A percentile compares a stretch with the other conserved stretches of the same genome.
These are phyloP conservation scores for Odontomachus brunneus DNA, from an alignment of 1,140 invertebrate species.

Conservation along the genomic window DNA sequence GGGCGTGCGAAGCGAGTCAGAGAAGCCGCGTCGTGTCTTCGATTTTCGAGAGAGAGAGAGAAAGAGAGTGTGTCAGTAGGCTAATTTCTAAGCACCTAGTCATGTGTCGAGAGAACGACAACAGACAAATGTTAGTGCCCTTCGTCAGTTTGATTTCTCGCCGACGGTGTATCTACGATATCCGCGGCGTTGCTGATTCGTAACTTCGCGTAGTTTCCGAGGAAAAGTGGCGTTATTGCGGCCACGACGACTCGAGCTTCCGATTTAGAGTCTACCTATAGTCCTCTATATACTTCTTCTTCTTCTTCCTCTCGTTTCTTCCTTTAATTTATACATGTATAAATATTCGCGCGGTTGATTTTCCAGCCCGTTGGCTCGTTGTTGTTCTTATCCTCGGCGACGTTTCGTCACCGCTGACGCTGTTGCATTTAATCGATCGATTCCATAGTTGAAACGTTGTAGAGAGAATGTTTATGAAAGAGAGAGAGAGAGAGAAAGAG, in stretches of 20 bases:
- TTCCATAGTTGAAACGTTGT: too few relatives aligned
- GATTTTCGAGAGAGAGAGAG: neutral
- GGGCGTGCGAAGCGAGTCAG: conserved; percentile 12
- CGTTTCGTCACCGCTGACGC: too few relatives aligned
- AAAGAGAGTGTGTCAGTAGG: too few relatives aligned
- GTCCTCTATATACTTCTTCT: neutral
- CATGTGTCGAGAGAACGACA: conserved; percentile 18
- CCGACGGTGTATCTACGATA: neutral
- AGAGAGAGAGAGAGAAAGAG: too few relatives aligned
- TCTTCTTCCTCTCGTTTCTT: neutral
- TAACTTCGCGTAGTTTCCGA: neutral
- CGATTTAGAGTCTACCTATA: neutral
- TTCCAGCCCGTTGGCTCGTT: neutral
- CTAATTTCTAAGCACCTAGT: too few relatives aligned
- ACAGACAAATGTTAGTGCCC: conserved; percentile 25
- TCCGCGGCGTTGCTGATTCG: neutral
- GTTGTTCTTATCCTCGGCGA: neutral
- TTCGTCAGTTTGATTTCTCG: neutral
- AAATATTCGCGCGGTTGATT: neutral
- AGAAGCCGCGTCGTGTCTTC: conserved; percentile 23
- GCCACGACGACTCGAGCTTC: neutral
- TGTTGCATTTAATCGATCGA: too few relatives aligned
- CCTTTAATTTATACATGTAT: neutral
- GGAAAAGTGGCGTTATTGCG: neutral
- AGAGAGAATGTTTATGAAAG: too few relatives aligned